phyloP scores from a whole-genome alignment of 1,140 invertebrate genomes.

The Microplitis mediator region DNA sequence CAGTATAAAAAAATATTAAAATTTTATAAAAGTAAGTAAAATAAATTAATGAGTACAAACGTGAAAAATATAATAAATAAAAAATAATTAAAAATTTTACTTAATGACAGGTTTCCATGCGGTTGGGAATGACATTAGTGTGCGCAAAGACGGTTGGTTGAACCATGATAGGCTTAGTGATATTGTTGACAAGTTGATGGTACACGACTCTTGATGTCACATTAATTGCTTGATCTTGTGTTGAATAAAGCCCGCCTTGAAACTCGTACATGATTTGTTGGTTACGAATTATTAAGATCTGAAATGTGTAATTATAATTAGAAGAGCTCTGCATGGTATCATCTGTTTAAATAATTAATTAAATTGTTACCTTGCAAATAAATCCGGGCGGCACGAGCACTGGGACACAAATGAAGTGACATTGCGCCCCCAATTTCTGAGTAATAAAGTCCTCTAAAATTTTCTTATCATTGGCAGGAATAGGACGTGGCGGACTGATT shows the following conservation, averaged over 20 bases:
- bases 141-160: neutral
- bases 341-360: neutral
- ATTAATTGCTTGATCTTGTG: slow-evolving; percentile 12
- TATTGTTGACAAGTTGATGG: neutral
- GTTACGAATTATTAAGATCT: slow-evolving; percentile 19
- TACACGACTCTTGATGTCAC: slow-evolving; percentile 15
- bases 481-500: neutral
- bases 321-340: neutral
- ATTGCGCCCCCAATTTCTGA: slow-evolving; percentile 40
- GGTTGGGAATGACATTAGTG: neutral
- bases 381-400: slow-evolving; percentile 36
- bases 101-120: neutral
- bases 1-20: no score
- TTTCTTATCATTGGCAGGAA: slow-evolving; percentile 13
- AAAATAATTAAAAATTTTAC: no score
- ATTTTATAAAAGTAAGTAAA: no score
- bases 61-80: no score
- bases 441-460: slow-evolving; percentile 42
- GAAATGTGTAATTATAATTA: neutral
- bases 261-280: slow-evolving; percentile 14
- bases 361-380: slow-evolving; percentile 42
- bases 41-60: no score
- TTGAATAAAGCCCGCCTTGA: slow-evolving; percentile 9
- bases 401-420: slow-evolving; percentile 40
- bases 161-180: neutral